Evolutionary conservation across 2,888 invertebrate genomes (phyloP).

Genomic region (Diarsia brunnea): DNA sequence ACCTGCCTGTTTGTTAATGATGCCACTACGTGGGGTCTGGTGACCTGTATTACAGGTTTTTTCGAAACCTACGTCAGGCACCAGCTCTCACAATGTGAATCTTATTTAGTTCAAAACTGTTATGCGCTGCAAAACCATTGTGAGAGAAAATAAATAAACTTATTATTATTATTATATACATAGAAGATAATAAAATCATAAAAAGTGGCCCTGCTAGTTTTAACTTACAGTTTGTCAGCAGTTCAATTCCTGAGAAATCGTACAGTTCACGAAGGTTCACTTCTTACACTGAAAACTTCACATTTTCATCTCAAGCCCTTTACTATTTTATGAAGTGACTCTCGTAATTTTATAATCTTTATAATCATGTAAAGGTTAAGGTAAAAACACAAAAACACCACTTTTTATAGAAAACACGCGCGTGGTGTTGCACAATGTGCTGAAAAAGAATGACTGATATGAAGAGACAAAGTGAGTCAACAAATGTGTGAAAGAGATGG

Average conservation of each 20-base stretch:
- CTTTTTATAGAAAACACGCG: background rate
- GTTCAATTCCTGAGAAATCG: background rate
- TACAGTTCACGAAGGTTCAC: background rate
- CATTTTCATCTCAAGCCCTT: background rate
- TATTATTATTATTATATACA: no score
- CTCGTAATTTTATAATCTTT: background rate
- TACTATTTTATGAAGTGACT: background rate
- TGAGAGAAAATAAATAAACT: no score
- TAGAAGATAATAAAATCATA: no score
- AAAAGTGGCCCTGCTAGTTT: no score
- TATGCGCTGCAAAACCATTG: no score
- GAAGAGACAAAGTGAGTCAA: background rate
- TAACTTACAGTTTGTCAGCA: background rate
- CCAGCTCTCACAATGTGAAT: no score
- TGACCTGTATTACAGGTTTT: no score
- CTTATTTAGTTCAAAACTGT: no score
- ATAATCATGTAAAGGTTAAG: background rate
- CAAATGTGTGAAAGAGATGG: slow-evolving; percentile 14
- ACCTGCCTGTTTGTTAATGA: no score
- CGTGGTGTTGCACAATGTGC: background rate
- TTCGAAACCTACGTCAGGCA: no score
- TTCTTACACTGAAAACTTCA: background rate
- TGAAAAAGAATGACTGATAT: slow-evolving; percentile 1
- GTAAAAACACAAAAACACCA: background rate
- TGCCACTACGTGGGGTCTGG: no score